Evolutionary conservation across 30 jellyfish, hydroid and myxozoan genomes (phyloP), one percentile per base, ranked within the genome.

Genomic region (Aurelia sp.): DNA sequence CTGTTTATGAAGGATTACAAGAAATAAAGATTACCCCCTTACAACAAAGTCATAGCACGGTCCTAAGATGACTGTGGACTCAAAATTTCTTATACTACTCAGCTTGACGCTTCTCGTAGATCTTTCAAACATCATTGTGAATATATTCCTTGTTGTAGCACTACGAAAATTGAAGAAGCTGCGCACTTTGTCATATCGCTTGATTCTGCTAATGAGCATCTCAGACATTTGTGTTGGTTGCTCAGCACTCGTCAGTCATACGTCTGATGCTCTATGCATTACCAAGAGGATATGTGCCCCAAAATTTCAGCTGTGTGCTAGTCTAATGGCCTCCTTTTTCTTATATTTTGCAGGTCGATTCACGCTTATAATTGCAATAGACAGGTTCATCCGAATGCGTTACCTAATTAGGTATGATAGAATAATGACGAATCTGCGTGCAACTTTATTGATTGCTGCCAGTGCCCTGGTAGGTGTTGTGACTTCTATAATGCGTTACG

Each of bases 201-300:
- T 79, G 17, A 40, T 79, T 23, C 31, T 16, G 17, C 41, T 19
- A 13, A 53, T 59, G 17, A 79, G 89, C 61, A 41, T 66, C 15
- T 63, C 81, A 11, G 89, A 79, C 52, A 16, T 64, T 0, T 79
- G 64, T 27, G 65, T 65, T 13, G 89, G 89, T 13, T 21, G 50
- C 17, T 37, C 31, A 12, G 73, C 61, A 8, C 73, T 74, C 15
- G 74, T 11, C 33, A 64, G 33, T 44, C 19, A 18, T 8, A 44
- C 8, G 15, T 13, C 41, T 37, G 0, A 44, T 44, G 55, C 6
- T 13, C 16, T 21, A 8, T 17, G 74, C 74, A 20, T 4, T 21
- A 11, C 51, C 15, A 44, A 9, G 15, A 44, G 55, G 8, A 4
- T 44, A 2, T 13, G 52, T 21, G 16, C 18, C 6, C 8, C 41